phyloP scores from a whole-genome alignment of 23 tunicate genomes.

The Ciona savignyi region DNA sequence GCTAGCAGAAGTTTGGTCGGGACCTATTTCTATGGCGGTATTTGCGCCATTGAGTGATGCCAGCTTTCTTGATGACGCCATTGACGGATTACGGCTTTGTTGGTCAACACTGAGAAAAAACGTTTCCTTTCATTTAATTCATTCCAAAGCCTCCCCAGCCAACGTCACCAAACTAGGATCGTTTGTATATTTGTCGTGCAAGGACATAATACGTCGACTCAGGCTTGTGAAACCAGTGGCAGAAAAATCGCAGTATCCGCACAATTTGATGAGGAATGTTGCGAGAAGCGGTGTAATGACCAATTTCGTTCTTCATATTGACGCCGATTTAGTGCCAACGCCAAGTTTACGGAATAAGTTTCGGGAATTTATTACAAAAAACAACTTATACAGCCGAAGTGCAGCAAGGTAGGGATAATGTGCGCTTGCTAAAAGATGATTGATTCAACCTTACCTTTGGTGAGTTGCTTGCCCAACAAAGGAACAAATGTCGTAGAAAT shows the following conservation, averaged over 20 bases:
- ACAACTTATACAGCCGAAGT: not conserved
- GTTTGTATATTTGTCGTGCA: conserved; percentile 78
- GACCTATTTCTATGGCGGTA: conserved; percentile 86
- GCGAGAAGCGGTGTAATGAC: conserved; percentile 65
- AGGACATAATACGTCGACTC: conserved; percentile 60
- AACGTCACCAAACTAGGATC: conserved; percentile 54
- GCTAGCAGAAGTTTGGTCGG: conserved; percentile 64
- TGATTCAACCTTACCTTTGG: too few species aligned
- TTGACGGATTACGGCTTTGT: conserved; percentile 89
- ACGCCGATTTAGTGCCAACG: conserved; percentile 61
- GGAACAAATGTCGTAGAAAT: too few species aligned
- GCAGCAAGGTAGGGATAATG: not conserved
- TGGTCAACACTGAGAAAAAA: conserved; percentile 56
- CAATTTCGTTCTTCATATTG: conserved; percentile 44
- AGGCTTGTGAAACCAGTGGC: conserved; percentile 5
- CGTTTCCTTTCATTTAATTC: conserved; percentile 63
- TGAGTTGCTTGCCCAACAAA: too few species aligned
- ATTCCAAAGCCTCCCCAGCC: conserved; percentile 21
- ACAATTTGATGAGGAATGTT: conserved; percentile 85
- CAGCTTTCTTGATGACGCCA: conserved; percentile 88
- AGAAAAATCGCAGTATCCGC: conserved; percentile 41
- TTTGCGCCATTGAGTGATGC: conserved; percentile 90
- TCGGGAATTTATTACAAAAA: conserved; percentile 12
- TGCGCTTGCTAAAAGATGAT: too few species aligned
- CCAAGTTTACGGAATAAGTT: conserved; percentile 34